Evolutionary conservation across 2,113 vertebrate species (phyloP).

Genomic region (Carassius gibelio): DNA sequence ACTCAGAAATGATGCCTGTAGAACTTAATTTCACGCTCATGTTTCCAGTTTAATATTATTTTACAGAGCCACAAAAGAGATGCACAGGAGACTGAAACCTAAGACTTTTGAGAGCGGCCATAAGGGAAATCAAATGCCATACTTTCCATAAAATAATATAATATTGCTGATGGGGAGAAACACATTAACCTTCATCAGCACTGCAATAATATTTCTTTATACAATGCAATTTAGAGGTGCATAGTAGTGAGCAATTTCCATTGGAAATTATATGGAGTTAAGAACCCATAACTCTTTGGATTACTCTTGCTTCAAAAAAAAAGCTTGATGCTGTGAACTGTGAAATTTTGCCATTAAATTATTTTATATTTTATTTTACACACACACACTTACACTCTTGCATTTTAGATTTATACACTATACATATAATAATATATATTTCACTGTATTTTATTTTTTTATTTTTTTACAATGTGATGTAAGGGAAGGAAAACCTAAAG

Average conservation of each 20-base stretch:
- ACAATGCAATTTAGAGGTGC: background rate
- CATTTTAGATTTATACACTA: background rate
- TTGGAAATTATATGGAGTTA: constrained; percentile 1
- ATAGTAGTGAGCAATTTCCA: constrained; percentile 8
- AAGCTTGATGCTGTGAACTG: background rate
- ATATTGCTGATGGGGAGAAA: constrained; percentile 30
- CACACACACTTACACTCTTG: background rate
- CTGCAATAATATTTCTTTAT: constrained; percentile 31
- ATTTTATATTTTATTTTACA: background rate
- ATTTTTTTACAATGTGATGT: background rate
- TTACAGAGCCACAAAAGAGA: constrained; percentile 26
- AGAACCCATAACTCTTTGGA: background rate
- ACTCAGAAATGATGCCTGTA: constrained; percentile 5
- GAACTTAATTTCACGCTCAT: constrained; percentile 27
- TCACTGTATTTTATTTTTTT: no score
- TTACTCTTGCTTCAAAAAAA: background rate
- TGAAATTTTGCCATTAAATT: background rate
- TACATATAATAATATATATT: background rate
- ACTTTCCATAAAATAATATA: constrained; percentile 27
- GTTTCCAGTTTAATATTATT: constrained; percentile 28
- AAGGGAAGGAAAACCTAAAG: background rate
- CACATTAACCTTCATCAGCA: constrained; percentile 30
- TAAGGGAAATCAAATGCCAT: constrained; percentile 15
- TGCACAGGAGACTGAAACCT: constrained; percentile 17
- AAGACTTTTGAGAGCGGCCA: background rate